These are phyloP conservation scores for Protobothrops flavoviridis DNA, from an alignment of 2,113 vertebrate species.

Conservation along the genomic window DNA sequence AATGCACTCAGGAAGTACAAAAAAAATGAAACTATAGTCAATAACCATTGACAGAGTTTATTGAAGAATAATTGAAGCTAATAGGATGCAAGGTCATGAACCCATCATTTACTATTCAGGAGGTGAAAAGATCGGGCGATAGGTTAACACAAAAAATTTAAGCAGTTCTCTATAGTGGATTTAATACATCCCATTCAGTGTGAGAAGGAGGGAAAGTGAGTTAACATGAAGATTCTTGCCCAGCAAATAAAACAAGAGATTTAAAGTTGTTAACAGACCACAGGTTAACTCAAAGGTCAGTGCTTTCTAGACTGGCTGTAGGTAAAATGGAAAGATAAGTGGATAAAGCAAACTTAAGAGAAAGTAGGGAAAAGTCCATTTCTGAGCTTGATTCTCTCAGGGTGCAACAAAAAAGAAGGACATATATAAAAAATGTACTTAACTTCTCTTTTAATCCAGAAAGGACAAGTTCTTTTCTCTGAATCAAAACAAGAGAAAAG, in stretches of 20 bases:
- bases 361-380: background rate
- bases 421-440: background rate
- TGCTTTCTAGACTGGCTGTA: background rate
- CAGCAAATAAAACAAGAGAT: background rate
- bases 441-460: background rate
- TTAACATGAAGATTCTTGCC: background rate
- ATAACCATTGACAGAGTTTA: background rate
- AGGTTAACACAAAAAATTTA: background rate
- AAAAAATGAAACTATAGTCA: background rate
- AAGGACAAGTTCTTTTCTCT: background rate
- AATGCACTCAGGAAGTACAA: background rate
- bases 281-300: background rate
- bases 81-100: background rate
- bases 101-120: background rate
- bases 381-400: background rate
- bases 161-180: background rate
- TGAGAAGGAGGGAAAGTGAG: background rate
- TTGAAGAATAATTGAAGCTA: background rate
- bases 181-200: background rate
- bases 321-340: background rate
- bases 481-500: background rate
- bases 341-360: background rate
- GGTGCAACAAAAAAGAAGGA: background rate
- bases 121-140: background rate
- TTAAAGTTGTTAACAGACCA: background rate